phyloP scores from a whole-genome alignment of 2,797 vertebrate genomes.

The Chelidonichthys spinosus region DNA sequence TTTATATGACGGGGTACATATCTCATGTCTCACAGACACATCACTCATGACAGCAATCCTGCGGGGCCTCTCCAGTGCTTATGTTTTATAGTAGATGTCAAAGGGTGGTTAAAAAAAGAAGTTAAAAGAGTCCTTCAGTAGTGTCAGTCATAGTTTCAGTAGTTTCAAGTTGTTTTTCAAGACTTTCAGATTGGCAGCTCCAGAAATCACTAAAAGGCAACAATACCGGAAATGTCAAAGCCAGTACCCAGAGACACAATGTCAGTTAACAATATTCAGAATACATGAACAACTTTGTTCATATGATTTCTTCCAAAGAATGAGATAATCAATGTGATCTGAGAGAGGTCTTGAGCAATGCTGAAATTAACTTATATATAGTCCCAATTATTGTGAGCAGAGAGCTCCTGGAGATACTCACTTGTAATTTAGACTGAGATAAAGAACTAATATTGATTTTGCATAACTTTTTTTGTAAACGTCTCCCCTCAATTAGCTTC shows the following conservation, averaged over 20 bases:
- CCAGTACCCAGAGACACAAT: not conserved
- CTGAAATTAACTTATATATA: not conserved
- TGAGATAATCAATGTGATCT: not conserved
- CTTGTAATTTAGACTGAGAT: not conserved
- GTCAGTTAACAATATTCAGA: not conserved
- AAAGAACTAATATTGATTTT: not conserved
- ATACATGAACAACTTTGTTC: not conserved
- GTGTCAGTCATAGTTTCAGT: slow-evolving; percentile 15
- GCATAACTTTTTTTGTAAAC: not conserved
- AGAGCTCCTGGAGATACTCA: slow-evolving; percentile 1
- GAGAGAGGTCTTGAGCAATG: not conserved
- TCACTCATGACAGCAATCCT: slow-evolving; percentile 23
- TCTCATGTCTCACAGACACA: slow-evolving; percentile 17
- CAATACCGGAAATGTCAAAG: not conserved
- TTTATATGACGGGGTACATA: slow-evolving; percentile 15
- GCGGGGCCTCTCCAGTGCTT: not conserved
- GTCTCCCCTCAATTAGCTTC: not conserved
- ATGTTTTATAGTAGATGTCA: slow-evolving; percentile 17
- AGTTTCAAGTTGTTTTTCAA: not conserved
- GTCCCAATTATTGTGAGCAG: not conserved
- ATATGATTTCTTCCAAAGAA: not conserved
- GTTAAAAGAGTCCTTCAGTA: not conserved
- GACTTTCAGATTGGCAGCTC: not conserved
- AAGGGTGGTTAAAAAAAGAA: not conserved
- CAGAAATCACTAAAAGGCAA: not conserved